A percentile compares a stretch with the other conserved stretches of the same genome.
These are phyloP conservation scores for Lethenteron reissneri DNA, from an alignment of 2,113 vertebrate genomes.

Conservation along the genomic window DNA sequence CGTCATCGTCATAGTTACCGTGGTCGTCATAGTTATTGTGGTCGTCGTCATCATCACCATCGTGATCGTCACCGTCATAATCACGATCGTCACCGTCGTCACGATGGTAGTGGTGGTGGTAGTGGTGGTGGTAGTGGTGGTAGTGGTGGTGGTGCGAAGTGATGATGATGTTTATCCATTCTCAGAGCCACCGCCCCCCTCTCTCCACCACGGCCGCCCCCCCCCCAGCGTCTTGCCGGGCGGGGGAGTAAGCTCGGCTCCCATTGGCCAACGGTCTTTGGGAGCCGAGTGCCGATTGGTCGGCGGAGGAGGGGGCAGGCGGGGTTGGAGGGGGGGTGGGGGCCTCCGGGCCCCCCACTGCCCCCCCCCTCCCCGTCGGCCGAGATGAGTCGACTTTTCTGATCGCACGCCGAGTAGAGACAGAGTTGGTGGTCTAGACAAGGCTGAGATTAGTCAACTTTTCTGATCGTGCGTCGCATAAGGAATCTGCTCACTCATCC, in stretches of 20 bases:
- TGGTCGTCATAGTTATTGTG: no score
- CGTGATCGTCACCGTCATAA: no score
- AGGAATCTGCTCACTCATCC: no score
- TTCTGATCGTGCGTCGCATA: not conserved
- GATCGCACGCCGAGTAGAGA: conserved; percentile 1
- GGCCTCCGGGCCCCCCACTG: not conserved
- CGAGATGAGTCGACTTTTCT: conserved; percentile 7
- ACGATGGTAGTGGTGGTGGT: no score
- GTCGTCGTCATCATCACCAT: no score
- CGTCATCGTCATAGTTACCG: no score
- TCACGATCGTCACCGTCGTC: no score
- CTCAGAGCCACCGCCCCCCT: conserved; percentile 3
- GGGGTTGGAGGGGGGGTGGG: not conserved
- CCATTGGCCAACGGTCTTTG: not conserved
- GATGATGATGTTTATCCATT: conserved; percentile 11
- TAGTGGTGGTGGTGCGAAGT: not conserved
- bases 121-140: no score
- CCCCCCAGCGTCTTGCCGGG: not conserved
- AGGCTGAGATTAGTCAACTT: not conserved
- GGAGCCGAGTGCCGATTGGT: conserved; percentile 7
- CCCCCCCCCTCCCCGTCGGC: not conserved
- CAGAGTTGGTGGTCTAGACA: not conserved
- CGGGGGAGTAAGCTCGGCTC: conserved; percentile 4
- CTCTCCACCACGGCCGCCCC: not conserved
- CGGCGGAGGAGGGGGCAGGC: conserved; percentile 3